Evolutionary conservation across 2,797 vertebrate species (phyloP), one percentile per base, ranked within the genome.

Genomic region (Rhabdomys pumilio): DNA sequence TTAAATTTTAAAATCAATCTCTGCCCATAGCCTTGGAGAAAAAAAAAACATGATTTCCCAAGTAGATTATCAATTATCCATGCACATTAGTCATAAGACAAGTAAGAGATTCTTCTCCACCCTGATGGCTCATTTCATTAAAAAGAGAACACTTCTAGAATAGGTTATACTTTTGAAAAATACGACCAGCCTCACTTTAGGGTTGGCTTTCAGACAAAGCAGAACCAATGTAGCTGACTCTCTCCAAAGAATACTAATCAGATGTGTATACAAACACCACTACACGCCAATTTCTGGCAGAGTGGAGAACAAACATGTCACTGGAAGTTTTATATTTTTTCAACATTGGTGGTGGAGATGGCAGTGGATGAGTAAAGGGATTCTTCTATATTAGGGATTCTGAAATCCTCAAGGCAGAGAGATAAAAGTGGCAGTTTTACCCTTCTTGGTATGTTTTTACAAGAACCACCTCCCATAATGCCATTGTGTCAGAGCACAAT

Each of bases 161-260:
- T 20, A 97, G 94, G 38, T 95, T 97, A 95, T 77, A 12, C 4
- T 96, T 97, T 96, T 67, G 73, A 96, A 96, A 81, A 83, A 79
- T 69, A 93, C 69, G 31, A 97, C 82, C n/a, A 53, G 61, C 80
- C 57, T 94, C 63, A 91, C 79, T 94, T 97, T 95, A 96, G 75
- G 81, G 24, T 31, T 90, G 81, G 29, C n/a, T 97, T 87, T 93
- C 81, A 38, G 2, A 95, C 76, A 91, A 75, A 97, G 89, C 76
- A 98, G 95, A 96, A 98, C 89, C 91, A 97, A 89, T 8, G 69
- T 50, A 77, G 82, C 85, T 93, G 95, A 95, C 41, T n/a, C 24
- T 96, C 76, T 97, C 91, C 91, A 98, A 98, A 97, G 92, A 97
- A 98, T 97, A 97, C 69, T 96, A 96, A 98, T 97, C 97, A 97